Percentiles rank a stretch among this genome's conserved stretches.
Evolutionary conservation across 2,113 vertebrate species (phyloP).

Genomic region (Callospermophilus lateralis): DNA sequence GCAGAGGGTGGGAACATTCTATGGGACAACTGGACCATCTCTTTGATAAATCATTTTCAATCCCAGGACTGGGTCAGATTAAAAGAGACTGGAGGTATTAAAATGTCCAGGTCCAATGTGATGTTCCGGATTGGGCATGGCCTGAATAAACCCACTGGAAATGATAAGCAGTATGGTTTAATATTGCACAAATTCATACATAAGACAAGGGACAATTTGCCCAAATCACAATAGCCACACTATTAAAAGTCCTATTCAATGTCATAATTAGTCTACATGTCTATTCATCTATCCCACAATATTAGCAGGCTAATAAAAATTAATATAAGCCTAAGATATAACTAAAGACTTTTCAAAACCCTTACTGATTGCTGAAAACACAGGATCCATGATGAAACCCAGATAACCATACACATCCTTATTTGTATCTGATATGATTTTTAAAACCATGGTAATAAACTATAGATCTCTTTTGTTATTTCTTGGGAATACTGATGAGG

Average conservation of each 20-base stretch:
- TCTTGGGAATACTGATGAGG: neutral
- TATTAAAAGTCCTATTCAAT: conserved; percentile 15
- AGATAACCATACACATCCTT: neutral
- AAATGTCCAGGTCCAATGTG: neutral
- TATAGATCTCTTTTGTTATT: neutral
- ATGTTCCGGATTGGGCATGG: neutral
- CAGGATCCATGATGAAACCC: neutral
- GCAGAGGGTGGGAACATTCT: neutral
- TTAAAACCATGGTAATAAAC: neutral
- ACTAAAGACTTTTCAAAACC: conserved; percentile 12
- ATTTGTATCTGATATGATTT: conserved; percentile 3
- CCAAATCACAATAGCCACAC: neutral
- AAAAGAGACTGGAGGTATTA: neutral
- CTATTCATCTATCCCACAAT: neutral
- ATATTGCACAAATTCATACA: neutral
- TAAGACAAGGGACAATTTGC: neutral
- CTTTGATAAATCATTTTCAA: neutral
- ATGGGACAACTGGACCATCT: neutral
- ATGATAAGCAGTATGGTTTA: neutral
- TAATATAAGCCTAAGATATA: neutral
- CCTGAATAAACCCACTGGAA: neutral
- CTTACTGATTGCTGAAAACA: neutral
- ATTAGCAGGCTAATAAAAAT: neutral
- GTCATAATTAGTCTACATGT: neutral
- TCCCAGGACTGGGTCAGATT: neutral